These are phyloP conservation scores for Lanius ludovicianus DNA, from an alignment of 2,113 vertebrate species.

Conservation along the genomic window DNA sequence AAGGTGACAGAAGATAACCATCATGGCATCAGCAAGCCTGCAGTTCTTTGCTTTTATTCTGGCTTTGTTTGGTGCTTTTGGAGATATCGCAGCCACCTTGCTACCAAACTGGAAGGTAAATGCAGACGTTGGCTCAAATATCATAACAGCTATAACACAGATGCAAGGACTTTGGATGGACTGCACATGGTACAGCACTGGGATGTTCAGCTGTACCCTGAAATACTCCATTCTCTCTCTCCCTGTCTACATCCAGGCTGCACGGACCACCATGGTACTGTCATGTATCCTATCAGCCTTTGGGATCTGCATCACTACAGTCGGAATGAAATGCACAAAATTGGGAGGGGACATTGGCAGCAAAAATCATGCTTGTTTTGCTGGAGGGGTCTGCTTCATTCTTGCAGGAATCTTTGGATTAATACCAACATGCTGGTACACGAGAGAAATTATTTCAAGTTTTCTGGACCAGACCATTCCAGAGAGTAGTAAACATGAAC, in stretches of 20 bases:
- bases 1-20: conserved; percentile 55
- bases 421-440: conserved; percentile 93
- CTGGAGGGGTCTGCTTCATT: conserved; percentile 86
- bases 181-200: conserved; percentile 97
- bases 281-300: conserved; percentile 87
- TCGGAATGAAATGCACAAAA: conserved; percentile 91
- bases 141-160: conserved; percentile 89
- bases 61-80: conserved; percentile 85
- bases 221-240: conserved; percentile 88
- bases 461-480: conserved; percentile 88
- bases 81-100: conserved; percentile 86
- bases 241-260: conserved; percentile 88
- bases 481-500: conserved; percentile 91
- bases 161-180: conserved; percentile 98
- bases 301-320: conserved; percentile 85
- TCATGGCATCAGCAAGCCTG: conserved; percentile 87
- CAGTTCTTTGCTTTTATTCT: conserved; percentile 92
- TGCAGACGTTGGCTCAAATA: conserved; percentile 85
- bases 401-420: conserved; percentile 84
- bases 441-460: conserved; percentile 87
- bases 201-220: conserved; percentile 93
- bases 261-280: conserved; percentile 91
- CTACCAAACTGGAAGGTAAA: conserved; percentile 96
- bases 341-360: conserved; percentile 83
- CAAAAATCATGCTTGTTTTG: conserved; percentile 84